These are phyloP conservation scores for Disparrhopalites patrizii DNA, from an alignment of 2,888 invertebrate species.

Conservation along the genomic window DNA sequence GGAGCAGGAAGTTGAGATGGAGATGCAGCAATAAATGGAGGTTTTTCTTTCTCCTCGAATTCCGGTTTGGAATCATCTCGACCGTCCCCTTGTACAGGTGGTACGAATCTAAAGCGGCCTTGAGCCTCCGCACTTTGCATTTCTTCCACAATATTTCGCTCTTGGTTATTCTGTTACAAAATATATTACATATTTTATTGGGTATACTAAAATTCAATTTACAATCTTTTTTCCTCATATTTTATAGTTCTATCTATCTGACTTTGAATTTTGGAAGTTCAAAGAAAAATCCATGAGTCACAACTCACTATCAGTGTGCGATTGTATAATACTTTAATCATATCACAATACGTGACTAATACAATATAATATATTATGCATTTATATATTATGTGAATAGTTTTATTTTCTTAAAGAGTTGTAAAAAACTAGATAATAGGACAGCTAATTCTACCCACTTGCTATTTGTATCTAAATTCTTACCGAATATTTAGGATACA, in stretches of 20 bases:
- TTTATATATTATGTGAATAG: background rate
- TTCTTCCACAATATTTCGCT: slow-evolving; percentile 68
- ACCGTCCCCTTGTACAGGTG: slow-evolving; percentile 38
- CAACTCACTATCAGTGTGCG: too few relatives aligned
- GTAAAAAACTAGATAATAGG: background rate
- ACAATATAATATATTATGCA: background rate
- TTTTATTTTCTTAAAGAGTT: background rate
- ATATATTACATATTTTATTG: too few relatives aligned
- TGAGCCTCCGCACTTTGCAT: slow-evolving; percentile 61
- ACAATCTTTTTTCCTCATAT: too few relatives aligned
- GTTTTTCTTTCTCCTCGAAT: slow-evolving; percentile 35
- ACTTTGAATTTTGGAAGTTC: too few relatives aligned
- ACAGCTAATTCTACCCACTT: too few relatives aligned
- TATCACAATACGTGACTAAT: too few relatives aligned
- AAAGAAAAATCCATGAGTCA: too few relatives aligned
- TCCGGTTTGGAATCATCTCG: background rate
- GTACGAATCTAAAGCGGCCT: slow-evolving; percentile 55
- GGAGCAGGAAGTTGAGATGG: slow-evolving; percentile 10
- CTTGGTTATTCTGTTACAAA: slow-evolving; percentile 63
- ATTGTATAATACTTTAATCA: too few relatives aligned
- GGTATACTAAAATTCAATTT: too few relatives aligned
- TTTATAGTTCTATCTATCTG: too few relatives aligned
- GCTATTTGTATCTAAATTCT: slow-evolving; percentile 39
- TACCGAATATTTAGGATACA: slow-evolving; percentile 56
- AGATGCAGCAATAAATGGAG: slow-evolving; percentile 20